A percentile compares a stretch with the other conserved stretches of the same genome.
Evolutionary conservation across 2,797 vertebrate species (phyloP).

Genomic region (Notoglanidium macrostoma): DNA sequence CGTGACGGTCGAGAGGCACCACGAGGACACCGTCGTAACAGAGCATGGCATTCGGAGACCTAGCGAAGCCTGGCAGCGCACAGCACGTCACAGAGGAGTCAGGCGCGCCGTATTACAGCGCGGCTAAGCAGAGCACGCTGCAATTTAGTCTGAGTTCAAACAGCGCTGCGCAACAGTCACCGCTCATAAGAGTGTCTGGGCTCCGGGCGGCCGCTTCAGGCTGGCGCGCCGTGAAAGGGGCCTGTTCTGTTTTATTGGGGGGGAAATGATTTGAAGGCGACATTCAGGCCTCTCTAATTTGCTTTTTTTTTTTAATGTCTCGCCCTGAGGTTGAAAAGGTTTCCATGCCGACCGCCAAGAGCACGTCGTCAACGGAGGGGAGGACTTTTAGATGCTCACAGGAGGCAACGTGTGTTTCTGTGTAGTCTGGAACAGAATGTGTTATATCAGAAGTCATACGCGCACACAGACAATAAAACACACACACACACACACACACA

Average conservation of each 20-base stretch:
- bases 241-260: constrained; percentile 55
- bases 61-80: background rate
- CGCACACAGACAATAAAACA: constrained; percentile 1
- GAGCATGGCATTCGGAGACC: background rate
- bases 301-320: constrained; percentile 56
- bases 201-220: constrained; percentile 19
- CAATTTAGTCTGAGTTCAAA: constrained; percentile 21
- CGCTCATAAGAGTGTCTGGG: constrained; percentile 22
- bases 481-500: background rate
- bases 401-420: background rate
- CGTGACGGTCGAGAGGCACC: too few species aligned
- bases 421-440: constrained; percentile 50
- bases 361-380: constrained; percentile 40
- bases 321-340: constrained; percentile 48
- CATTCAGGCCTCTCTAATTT: constrained; percentile 57
- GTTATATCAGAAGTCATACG: constrained; percentile 22
- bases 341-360: constrained; percentile 57
- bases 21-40: background rate
- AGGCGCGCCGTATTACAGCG: background rate
- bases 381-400: constrained; percentile 16
- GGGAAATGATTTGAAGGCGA: constrained; percentile 55
- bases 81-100: background rate
- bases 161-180: background rate
- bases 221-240: constrained; percentile 46
- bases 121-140: background rate